Percentiles rank a stretch among this genome's conserved stretches.
phyloP scores from a whole-genome alignment of 2,113 vertebrate species.

The Cyphomyrus plagiostoma region DNA sequence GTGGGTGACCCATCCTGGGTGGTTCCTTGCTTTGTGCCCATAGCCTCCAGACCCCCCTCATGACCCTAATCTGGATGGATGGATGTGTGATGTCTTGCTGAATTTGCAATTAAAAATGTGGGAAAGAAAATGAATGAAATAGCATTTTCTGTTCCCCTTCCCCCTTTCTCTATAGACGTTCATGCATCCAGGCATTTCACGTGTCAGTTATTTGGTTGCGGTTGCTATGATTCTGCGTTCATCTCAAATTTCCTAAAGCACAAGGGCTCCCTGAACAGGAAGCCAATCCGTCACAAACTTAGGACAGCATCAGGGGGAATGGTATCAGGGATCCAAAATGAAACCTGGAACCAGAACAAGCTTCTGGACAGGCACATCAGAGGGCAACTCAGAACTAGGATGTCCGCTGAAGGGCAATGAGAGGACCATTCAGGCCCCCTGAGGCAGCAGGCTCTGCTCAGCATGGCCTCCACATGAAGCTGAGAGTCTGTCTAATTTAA shows the following conservation, averaged over 20 bases:
- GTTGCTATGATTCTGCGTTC: not conserved
- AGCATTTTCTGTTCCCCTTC: not conserved
- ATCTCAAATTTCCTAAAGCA: not conserved
- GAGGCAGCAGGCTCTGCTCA: not conserved
- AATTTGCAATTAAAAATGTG: not conserved
- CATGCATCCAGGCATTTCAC: not conserved
- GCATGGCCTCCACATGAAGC: not conserved
- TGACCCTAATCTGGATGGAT: too few relatives aligned
- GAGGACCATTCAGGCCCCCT: not conserved
- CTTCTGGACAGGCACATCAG: not conserved
- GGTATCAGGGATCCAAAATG: not conserved
- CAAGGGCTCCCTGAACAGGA: not conserved
- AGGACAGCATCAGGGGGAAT: not conserved
- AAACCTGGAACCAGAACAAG: not conserved
- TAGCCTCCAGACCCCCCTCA: too few relatives aligned
- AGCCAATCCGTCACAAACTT: not conserved
- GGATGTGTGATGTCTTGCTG: not conserved
- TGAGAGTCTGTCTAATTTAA: not conserved
- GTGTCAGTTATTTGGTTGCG: not conserved
- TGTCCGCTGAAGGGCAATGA: not conserved
- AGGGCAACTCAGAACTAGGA: not conserved
- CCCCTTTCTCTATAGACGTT: not conserved
- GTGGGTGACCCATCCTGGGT: too few relatives aligned
- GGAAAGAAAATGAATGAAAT: not conserved
- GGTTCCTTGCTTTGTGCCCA: too few relatives aligned